Conservation (phyloP, 2,113 vertebrate genomes). For the Crotalus viridis region DNA sequence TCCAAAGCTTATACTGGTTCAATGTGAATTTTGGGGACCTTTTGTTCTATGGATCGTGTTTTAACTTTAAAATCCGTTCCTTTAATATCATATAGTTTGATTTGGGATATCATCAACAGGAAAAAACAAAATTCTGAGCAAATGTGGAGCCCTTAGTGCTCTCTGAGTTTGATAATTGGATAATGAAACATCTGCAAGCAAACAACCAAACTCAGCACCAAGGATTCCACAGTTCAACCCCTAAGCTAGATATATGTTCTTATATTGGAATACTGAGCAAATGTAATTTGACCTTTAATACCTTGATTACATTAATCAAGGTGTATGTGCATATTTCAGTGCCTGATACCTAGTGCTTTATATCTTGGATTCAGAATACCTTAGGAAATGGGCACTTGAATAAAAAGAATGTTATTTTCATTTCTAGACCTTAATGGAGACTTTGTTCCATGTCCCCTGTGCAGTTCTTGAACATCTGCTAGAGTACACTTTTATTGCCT, state of each 20-base stretch:
- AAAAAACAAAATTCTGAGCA: background rate
- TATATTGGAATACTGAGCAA: background rate
- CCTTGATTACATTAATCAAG: fast-evolving
- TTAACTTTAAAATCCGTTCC: background rate
- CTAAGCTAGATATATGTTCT: background rate
- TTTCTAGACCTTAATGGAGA: background rate
- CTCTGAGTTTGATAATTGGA: background rate
- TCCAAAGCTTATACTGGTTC: background rate
- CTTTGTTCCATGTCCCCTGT: background rate
- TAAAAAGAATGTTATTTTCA: background rate
- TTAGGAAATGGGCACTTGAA: background rate
- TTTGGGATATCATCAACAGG: background rate
- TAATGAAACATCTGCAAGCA: background rate
- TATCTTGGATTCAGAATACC: background rate
- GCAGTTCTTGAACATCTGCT: background rate
- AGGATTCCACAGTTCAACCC: background rate
- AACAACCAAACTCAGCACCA: background rate
- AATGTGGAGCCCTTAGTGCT: background rate
- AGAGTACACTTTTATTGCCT: background rate
- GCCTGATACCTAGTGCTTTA: fast-evolving
- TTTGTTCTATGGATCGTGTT: background rate
- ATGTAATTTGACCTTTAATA: background rate
- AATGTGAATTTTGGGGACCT: background rate
- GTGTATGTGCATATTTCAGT: background rate
- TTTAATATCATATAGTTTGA: background rate